Evolutionary conservation across 1,140 invertebrate genomes (phyloP), one percentile per base, ranked within the genome.

Genomic region (Physella acuta): DNA sequence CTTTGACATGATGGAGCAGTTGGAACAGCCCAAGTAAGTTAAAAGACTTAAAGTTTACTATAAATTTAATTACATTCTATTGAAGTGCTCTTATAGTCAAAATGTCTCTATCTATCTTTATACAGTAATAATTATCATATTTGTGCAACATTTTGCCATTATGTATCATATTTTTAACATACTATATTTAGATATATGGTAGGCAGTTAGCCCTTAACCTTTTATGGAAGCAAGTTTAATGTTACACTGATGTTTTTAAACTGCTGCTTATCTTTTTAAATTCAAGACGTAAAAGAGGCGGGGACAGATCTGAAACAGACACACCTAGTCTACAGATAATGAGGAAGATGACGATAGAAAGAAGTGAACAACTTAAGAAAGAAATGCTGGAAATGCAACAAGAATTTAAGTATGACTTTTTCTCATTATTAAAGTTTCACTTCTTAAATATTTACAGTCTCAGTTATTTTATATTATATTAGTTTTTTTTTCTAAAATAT

Each of bases 291-390:
- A 95, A 95, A 79, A 58, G 66, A 68, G 92, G 94, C 74, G 90
- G 90, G 39, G 78, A 80, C 24, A 71, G 70, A 71, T 90, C 90
- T 30, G 78, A 80, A 28, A 87, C 86, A 11, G 92, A 93, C 80
- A 93, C 92, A 0, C 90, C 92, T 0, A 89, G 90, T n/a, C 91
- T 94, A 81, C 88, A 89, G 51, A 92, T 95, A 73, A 88, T 94
- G 1, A 89, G 90, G 65, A 89, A 89, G 58, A 85, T 95, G n/a
- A 92, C 89, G 0, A 81, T 90, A 78, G 92, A 94, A 78, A 86
- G 93, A 17, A 89, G 93, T 66, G 82, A 88, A 4, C 93, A 95
- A 81, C 87, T 95, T 31, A 90, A 91, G 68, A 89, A 88, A 66
- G 85, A 88, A n/a, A 84, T 94, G 37, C 83, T 87, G 0, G 88